Percentiles rank a stretch among this genome's conserved stretches.
Conservation (phyloP, 2,888 invertebrate genomes). For the Temnothorax rugatulus region DNA sequence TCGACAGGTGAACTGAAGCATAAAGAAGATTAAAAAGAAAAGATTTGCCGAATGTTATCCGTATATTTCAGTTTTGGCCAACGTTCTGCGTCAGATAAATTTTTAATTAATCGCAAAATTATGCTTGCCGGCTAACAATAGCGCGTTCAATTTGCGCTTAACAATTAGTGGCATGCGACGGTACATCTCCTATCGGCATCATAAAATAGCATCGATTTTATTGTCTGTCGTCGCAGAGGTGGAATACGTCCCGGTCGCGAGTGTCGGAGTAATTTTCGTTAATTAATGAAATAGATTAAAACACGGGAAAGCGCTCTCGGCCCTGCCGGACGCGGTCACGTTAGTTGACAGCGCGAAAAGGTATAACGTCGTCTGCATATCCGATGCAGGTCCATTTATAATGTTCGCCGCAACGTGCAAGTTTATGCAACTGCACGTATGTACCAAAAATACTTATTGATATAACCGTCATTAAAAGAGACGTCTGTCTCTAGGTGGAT, state of each 20-base stretch:
- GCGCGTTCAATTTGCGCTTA: slow-evolving; percentile 11
- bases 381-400: slow-evolving; percentile 42
- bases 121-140: slow-evolving; percentile 20
- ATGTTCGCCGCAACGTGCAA: not conserved
- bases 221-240: slow-evolving; percentile 33
- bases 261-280: slow-evolving; percentile 30
- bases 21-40: not conserved
- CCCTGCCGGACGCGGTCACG: slow-evolving; percentile 44
- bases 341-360: slow-evolving; percentile 56
- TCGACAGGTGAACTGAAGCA: not conserved
- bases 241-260: slow-evolving; percentile 16
- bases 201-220: slow-evolving; percentile 47
- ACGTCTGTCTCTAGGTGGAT: not conserved
- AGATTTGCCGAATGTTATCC: not conserved
- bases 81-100: not conserved
- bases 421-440: slow-evolving; percentile 2
- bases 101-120: slow-evolving; percentile 28
- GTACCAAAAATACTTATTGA: slow-evolving; percentile 33
- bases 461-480: not conserved
- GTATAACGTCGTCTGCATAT: slow-evolving; percentile 50
- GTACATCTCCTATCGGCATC: not conserved
- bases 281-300: slow-evolving; percentile 55
- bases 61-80: not conserved
- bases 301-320: slow-evolving; percentile 48
- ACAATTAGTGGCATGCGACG: not conserved